A percentile compares a stretch with the other conserved stretches of the same genome.
Conservation (phyloP, 1,140 invertebrate genomes). For the Heterodera schachtii region DNA sequence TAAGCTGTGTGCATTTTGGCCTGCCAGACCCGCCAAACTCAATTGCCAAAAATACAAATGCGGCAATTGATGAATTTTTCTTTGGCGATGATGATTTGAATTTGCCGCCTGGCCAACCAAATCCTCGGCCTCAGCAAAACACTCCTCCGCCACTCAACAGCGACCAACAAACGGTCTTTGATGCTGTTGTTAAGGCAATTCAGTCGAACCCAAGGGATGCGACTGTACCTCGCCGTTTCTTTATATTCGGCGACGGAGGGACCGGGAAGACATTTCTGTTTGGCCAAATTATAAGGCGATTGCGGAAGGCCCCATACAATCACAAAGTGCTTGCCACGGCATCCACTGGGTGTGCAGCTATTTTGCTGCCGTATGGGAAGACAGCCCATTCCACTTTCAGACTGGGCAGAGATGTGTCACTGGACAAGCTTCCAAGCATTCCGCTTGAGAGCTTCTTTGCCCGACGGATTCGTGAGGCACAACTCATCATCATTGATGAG, state of each 20-base stretch:
- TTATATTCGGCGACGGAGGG: slow-evolving; percentile 9
- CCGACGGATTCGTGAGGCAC: slow-evolving; percentile 13
- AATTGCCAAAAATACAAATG: not conserved
- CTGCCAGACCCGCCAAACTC: not conserved
- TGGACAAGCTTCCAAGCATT: slow-evolving; percentile 2
- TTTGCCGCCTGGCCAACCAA: not conserved
- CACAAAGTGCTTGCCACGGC: slow-evolving; percentile 7
- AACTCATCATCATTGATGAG: slow-evolving; percentile 34
- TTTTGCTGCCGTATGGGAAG: not conserved
- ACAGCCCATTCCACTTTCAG: slow-evolving; percentile 23
- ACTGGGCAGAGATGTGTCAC: not conserved
- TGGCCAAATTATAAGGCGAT: slow-evolving; percentile 6
- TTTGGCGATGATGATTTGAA: slow-evolving; percentile 1
- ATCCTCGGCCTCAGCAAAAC: too few relatives aligned
- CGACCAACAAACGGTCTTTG: slow-evolving; percentile 4
- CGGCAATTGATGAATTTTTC: not conserved
- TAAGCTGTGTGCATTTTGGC: not conserved
- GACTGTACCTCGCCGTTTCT: not conserved
- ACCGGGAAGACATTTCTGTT: slow-evolving; percentile 11
- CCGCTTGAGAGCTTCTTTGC: slow-evolving; percentile 24
- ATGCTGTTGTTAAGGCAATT: slow-evolving; percentile 4
- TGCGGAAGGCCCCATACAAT: not conserved
- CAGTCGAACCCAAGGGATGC: not conserved
- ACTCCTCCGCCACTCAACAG: not conserved
- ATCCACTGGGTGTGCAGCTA: slow-evolving; percentile 27